Percentiles rank a stretch among this genome's conserved stretches.
Evolutionary conservation across 2,888 invertebrate genomes (phyloP).

Genomic region (Hypercompe scribonia): DNA sequence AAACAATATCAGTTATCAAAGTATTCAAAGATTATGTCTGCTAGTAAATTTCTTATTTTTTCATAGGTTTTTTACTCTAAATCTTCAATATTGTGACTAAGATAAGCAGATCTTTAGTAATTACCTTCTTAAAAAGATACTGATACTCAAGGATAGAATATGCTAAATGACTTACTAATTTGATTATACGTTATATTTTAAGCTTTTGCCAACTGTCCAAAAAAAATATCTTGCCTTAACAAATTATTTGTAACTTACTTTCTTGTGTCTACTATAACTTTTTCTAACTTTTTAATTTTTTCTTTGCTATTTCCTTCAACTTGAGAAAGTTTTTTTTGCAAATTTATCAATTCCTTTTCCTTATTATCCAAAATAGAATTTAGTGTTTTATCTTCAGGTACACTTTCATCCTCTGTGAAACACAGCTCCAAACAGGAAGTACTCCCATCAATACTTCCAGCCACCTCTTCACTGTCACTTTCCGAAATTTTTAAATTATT

Average conservation of each 20-base stretch:
- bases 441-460: conserved; percentile 81
- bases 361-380: conserved; percentile 74
- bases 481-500: conserved; percentile 81
- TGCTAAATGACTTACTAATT: neutral
- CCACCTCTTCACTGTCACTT: conserved; percentile 82
- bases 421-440: conserved; percentile 82
- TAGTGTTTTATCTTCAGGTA: conserved; percentile 70
- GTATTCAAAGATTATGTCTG: no score
- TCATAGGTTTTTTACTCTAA: no score
- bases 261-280: conserved; percentile 87
- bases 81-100: neutral
- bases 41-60: no score
- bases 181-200: no score
- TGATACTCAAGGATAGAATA: neutral
- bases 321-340: conserved; percentile 85
- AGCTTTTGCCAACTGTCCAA: no score
- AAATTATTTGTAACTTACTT: conserved; percentile 79
- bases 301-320: conserved; percentile 78
- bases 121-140: neutral
- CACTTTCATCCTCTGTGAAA: conserved; percentile 81
- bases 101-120: no score
- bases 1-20: neutral
- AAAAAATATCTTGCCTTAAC: neutral
- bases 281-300: conserved; percentile 81
- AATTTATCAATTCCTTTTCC: conserved; percentile 81